phyloP scores from a whole-genome alignment of 2,888 invertebrate genomes.

The Sinodicranocentrus sp. region DNA sequence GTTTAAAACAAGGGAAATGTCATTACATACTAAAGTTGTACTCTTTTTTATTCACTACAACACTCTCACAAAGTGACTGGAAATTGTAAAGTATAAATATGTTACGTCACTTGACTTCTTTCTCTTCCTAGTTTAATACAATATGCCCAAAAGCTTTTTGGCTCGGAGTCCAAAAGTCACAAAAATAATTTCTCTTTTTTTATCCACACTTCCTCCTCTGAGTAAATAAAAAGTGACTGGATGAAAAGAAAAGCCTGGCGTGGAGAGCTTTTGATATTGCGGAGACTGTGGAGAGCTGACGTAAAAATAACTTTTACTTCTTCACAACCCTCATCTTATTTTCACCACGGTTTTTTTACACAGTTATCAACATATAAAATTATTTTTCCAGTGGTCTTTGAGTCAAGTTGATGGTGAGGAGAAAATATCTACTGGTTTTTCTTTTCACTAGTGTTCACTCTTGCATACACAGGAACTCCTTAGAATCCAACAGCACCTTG shows the following conservation, averaged over 20 bases:
- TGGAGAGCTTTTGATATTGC: conserved; percentile 38
- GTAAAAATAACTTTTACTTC: conserved; percentile 53
- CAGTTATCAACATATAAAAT: conserved; percentile 7
- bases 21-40: conserved; percentile 54
- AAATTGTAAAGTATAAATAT: not conserved
- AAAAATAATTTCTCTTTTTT: conserved; percentile 53
- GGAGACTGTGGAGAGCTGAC: conserved; percentile 39
- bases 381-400: conserved; percentile 1
- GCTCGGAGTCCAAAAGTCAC: conserved; percentile 39
- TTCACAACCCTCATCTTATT: conserved; percentile 57
- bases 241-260: conserved; percentile 40
- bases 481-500: not conserved
- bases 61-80: conserved; percentile 36
- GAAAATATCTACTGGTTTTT: not conserved
- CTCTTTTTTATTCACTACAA: conserved; percentile 47
- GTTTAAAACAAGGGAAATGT: conserved; percentile 47
- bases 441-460: not conserved
- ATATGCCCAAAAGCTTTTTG: not conserved
- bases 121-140: not conserved
- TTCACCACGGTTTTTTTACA: conserved; percentile 27
- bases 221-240: conserved; percentile 57
- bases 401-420: conserved; percentile 23
- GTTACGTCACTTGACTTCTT: no score
- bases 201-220: conserved; percentile 26
- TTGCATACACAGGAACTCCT: not conserved